Conservation (phyloP, 2,797 vertebrate genomes). For the Pseudotriccus pelzelni region DNA sequence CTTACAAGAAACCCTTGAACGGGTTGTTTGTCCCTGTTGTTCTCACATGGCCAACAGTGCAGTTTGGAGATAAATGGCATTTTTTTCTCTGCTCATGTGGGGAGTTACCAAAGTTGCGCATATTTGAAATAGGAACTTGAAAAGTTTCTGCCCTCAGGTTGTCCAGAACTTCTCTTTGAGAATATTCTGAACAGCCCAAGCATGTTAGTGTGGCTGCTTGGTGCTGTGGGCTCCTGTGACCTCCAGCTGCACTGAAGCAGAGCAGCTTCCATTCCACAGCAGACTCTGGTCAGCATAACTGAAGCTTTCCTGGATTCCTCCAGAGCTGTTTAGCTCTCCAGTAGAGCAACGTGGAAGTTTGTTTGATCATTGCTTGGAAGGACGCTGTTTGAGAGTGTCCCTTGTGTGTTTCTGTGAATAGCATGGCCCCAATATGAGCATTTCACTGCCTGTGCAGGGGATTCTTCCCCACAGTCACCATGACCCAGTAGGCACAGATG, state of each 20-base stretch:
- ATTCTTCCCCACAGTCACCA: background rate
- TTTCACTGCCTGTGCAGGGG: background rate
- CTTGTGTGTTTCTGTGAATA: background rate
- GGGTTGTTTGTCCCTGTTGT: slow-evolving; percentile 54
- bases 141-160: background rate
- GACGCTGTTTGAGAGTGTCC: background rate
- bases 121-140: background rate
- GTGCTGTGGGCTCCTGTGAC: background rate
- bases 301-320: background rate
- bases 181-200: background rate
- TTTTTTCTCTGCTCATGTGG: background rate
- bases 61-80: background rate
- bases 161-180: background rate
- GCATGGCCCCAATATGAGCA: background rate
- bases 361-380: background rate
- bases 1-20: slow-evolving; percentile 30
- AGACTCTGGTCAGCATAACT: background rate
- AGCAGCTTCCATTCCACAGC: background rate
- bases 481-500: background rate
- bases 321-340: background rate
- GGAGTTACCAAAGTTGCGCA: background rate
- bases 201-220: background rate
- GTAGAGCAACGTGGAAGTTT: accelerated
- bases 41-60: background rate
- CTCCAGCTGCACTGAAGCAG: background rate